phyloP scores from a whole-genome alignment of 2,797 vertebrate genomes.

The Streptopelia turtur region DNA sequence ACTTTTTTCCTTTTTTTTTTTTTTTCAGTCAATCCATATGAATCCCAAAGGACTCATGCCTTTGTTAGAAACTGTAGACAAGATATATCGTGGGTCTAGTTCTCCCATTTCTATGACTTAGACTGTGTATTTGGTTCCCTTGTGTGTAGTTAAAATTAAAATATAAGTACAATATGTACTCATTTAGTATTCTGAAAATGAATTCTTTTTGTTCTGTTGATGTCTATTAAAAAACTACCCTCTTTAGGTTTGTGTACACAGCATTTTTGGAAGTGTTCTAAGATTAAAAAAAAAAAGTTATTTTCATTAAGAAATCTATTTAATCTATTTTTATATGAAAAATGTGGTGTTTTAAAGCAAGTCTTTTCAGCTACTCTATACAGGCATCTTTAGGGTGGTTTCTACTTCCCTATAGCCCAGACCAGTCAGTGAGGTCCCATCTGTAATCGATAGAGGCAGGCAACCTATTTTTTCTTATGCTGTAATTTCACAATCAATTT shows the following conservation, averaged over 20 bases:
- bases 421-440: not conserved
- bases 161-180: not conserved
- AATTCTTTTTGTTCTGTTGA: not conserved
- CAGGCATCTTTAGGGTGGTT: not conserved
- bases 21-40: slow-evolving; percentile 45
- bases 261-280: not conserved
- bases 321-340: not conserved
- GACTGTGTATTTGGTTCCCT: not conserved
- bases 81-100: not conserved
- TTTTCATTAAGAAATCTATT: not conserved
- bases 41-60: slow-evolving; percentile 25
- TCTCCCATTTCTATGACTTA: slow-evolving; percentile 2
- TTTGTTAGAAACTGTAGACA: slow-evolving; percentile 49
- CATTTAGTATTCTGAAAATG: slow-evolving; percentile 12
- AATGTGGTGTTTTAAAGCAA: not conserved
- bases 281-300: not conserved
- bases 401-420: not conserved
- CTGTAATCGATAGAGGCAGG: not conserved
- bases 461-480: not conserved
- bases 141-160: slow-evolving; percentile 36
- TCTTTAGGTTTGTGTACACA: not conserved
- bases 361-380: not conserved
- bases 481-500: not conserved
- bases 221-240: not conserved
- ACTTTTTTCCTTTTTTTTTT: slow-evolving; percentile 52